A percentile compares a stretch with the other conserved stretches of the same genome.
Conservation (phyloP, 2,113 vertebrate genomes). For the Rhynchomys soricoides region DNA sequence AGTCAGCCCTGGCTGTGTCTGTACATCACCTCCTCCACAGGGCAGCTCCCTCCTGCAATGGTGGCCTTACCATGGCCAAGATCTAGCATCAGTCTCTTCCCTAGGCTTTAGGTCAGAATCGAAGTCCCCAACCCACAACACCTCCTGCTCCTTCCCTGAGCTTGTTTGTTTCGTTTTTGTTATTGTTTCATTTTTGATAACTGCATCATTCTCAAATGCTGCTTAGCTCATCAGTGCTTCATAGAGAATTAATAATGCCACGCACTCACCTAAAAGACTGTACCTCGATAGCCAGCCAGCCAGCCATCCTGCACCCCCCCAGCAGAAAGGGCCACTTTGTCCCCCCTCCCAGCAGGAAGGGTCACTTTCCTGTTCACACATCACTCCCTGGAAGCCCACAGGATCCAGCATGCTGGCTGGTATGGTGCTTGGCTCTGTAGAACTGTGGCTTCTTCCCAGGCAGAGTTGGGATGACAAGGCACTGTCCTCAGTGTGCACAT, state of each 20-base stretch:
- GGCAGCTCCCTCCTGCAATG: too few relatives aligned
- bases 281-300: not conserved
- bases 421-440: fast-evolving
- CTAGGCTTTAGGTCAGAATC: not conserved
- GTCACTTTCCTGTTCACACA: not conserved
- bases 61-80: not conserved
- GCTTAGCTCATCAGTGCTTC: not conserved
- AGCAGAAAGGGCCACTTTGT: not conserved
- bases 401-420: not conserved
- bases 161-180: not conserved
- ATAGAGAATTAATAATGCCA: not conserved
- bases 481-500: not conserved
- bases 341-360: too few relatives aligned
- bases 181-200: not conserved
- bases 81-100: not conserved
- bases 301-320: too few relatives aligned
- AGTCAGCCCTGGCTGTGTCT: not conserved
- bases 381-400: not conserved
- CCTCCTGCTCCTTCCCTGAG: not conserved
- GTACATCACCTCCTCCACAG: fast-evolving
- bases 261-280: fast-evolving
- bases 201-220: not conserved
- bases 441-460: not conserved
- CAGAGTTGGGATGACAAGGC: not conserved
- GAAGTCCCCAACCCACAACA: fast-evolving